These are phyloP conservation scores for Lophotis ruficrista DNA, from an alignment of 2,113 vertebrate species.

Conservation along the genomic window DNA sequence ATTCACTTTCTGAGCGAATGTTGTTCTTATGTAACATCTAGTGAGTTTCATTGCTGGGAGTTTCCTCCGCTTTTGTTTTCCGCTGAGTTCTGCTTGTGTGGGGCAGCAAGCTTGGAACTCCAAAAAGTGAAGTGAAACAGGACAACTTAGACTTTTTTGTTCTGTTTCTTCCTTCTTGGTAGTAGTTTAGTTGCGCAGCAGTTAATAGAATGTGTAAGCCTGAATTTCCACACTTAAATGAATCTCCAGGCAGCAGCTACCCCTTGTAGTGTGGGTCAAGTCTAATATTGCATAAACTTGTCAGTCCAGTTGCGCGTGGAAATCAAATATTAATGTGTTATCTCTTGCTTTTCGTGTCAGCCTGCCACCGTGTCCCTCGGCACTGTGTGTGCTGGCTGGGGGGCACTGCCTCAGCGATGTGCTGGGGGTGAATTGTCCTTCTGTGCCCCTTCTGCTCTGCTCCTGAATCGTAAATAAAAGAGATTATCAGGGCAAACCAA, in stretches of 20 bases:
- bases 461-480: not conserved
- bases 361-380: not conserved
- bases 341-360: not conserved
- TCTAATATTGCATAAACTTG: not conserved
- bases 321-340: not conserved
- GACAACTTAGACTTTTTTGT: not conserved
- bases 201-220: not conserved
- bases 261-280: not conserved
- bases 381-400: not conserved
- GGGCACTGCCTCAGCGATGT: not conserved
- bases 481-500: not conserved
- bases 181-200: not conserved
- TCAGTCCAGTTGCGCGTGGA: not conserved
- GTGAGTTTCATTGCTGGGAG: not conserved
- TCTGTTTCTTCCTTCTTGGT: not conserved
- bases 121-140: constrained; percentile 32
- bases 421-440: not conserved
- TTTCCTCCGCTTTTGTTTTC: not conserved
- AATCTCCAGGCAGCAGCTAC: not conserved
- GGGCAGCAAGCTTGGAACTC: not conserved
- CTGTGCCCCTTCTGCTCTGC: not conserved
- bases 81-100: not conserved
- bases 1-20: not conserved
- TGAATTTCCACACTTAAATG: not conserved
- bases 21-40: not conserved